A percentile compares a stretch with the other conserved stretches of the same genome.
Evolutionary conservation across 2,113 vertebrate genomes (phyloP).

Genomic region (Cyrtonyx montezumae): DNA sequence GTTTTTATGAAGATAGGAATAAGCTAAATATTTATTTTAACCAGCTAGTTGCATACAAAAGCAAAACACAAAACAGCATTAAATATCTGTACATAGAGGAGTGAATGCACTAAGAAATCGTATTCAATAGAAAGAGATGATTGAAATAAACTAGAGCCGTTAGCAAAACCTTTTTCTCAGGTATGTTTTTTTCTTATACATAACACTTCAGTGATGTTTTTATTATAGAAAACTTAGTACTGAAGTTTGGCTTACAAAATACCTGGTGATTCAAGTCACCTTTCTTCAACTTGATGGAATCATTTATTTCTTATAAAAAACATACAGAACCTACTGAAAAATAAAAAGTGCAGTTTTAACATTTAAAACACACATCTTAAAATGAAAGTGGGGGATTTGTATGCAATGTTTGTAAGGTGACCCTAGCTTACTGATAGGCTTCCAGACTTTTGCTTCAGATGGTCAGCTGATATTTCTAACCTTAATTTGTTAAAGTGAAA

Average conservation of each 20-base stretch:
- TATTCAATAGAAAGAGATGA: not conserved
- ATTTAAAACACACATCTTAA: not conserved
- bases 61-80: not conserved
- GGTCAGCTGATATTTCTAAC: not conserved
- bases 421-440: not conserved
- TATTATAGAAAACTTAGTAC: not conserved
- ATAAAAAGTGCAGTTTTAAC: not conserved
- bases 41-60: not conserved
- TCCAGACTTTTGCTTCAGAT: not conserved
- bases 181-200: not conserved
- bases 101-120: not conserved
- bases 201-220: not conserved
- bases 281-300: not conserved
- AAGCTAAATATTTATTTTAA: not conserved
- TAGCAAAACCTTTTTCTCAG: not conserved
- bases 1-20: not conserved
- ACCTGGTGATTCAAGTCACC: not conserved
- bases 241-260: not conserved
- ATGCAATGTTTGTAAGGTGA: not conserved
- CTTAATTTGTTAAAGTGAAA: not conserved
- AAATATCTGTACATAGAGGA: not conserved
- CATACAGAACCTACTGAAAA: not conserved
- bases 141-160: not conserved
- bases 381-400: not conserved
- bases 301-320: not conserved